Evolutionary conservation across 2,888 invertebrate species (phyloP).

Genomic region (Cephus runcator): DNA sequence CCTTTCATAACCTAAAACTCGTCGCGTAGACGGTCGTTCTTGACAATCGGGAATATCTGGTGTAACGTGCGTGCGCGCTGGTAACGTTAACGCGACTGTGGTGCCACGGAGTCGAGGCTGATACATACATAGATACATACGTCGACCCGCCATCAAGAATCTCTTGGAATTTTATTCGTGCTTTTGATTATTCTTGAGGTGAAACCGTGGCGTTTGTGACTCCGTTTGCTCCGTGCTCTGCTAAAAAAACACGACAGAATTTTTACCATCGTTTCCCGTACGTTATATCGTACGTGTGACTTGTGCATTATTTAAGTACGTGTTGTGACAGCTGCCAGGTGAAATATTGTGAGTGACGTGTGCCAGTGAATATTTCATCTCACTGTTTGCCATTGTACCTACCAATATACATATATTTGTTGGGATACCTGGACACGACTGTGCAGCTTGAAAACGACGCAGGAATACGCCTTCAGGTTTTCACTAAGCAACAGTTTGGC

Average conservation of each 20-base stretch:
- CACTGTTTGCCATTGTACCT: not conserved
- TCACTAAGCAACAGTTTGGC: not conserved
- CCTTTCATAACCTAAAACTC: not conserved
- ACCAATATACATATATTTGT: not conserved
- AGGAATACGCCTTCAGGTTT: not conserved
- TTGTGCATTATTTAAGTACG: slow-evolving; percentile 2
- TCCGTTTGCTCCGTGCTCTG: not conserved
- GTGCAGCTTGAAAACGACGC: not conserved
- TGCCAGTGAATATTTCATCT: not conserved
- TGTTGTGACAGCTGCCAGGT: slow-evolving; percentile 2
- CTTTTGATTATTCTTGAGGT: not conserved
- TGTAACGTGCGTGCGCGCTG: not conserved
- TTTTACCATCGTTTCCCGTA: not conserved
- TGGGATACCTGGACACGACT: not conserved
- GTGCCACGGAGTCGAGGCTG: not conserved
- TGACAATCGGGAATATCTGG: not conserved
- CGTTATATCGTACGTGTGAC: not conserved
- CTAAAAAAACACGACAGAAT: not conserved
- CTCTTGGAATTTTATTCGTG: not conserved
- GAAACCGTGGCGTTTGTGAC: not conserved
- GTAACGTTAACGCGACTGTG: not conserved
- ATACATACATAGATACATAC: not conserved
- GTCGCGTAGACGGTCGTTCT: not conserved
- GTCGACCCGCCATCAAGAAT: not conserved
- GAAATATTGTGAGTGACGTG: not conserved